Evolutionary conservation across 2,113 vertebrate species (phyloP), one percentile per base, ranked within the genome.

Genomic region (Rhodinocichla rosea): DNA sequence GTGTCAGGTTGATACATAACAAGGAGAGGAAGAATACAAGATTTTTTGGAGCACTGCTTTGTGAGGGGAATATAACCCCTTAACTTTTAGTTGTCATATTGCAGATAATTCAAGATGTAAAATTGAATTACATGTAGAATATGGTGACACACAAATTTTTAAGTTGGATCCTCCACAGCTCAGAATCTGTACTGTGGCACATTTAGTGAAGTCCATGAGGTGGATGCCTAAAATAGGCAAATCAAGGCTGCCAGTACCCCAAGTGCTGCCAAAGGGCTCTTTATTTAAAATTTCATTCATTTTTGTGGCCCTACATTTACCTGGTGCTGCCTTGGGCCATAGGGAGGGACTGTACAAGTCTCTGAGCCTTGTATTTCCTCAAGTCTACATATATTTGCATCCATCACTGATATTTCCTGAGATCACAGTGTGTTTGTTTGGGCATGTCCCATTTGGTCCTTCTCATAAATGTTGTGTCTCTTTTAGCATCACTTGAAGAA

Each of bases 401-500:
- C 32, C 24, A n/a, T 73, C 70, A 55, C 28, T n/a, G 52, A 30
- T 85, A 59, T 19, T 63, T 75, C 26, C 26, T 87, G 82, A 76
- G 80, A 45, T 63, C 22, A 50, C 17, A 60, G 0, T 22, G 20
- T 73, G 6, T 71, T 81, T 76, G 4, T 74, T 88, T 86, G 77
- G 55, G 27, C 28, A 52, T 65, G 12, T 74, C 79, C 67, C 1
- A 1, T 44, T 83, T 92, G 56, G 44, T 74, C 60, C 35, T 92
- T 44, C 70, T 73, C n/a, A 44, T 74, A 37, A 42, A 26, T n/a
- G 15, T 59, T 88, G 10, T 90, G 21, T 95, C 32, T 85, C 52
- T 87, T 55, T 19, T 42, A 99, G 99, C 99, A 99, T 94, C 99
- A 99, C 94, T 94, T 99, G 93, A 99, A 98, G 98, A 99, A 99